Conservation (phyloP, 2,797 vertebrate species). For the Helostoma temminkii region DNA sequence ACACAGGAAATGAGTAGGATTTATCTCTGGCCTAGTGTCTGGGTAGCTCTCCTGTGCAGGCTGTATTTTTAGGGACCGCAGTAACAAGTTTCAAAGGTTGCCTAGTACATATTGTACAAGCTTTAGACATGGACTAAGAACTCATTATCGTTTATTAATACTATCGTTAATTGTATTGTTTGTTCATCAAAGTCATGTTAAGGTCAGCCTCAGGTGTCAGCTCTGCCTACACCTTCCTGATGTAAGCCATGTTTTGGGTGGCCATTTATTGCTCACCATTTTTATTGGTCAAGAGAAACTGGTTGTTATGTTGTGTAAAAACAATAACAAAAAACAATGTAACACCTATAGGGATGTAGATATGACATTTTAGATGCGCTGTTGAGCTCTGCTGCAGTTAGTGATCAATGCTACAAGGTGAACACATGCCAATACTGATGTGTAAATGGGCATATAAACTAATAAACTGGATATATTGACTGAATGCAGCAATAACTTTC, state of each 20-base stretch:
- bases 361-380: slow-evolving; percentile 10
- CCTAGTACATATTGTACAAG: slow-evolving; percentile 14
- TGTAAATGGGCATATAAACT: not conserved
- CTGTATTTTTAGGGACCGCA: slow-evolving; percentile 54
- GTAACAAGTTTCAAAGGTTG: slow-evolving; percentile 36
- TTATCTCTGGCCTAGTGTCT: slow-evolving; percentile 77
- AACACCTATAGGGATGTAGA: not conserved
- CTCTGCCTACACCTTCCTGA: not conserved
- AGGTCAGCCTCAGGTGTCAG: not conserved
- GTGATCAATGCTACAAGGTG: slow-evolving; percentile 8
- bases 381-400: slow-evolving; percentile 24
- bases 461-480: slow-evolving; percentile 24
- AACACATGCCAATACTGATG: slow-evolving; percentile 1
- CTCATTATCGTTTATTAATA: slow-evolving; percentile 13
- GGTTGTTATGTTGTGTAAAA: slow-evolving; percentile 17
- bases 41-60: slow-evolving; percentile 49
- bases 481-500: slow-evolving; percentile 9
- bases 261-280: not conserved
- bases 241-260: slow-evolving; percentile 9
- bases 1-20: slow-evolving; percentile 82
- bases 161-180: not conserved
- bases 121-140: slow-evolving; percentile 18
- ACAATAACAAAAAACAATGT: slow-evolving; percentile 17
- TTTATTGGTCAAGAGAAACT: slow-evolving; percentile 20
- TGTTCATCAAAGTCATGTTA: not conserved